Conservation (phyloP, 2,888 invertebrate species). For the Ceriagrion tenellum region DNA sequence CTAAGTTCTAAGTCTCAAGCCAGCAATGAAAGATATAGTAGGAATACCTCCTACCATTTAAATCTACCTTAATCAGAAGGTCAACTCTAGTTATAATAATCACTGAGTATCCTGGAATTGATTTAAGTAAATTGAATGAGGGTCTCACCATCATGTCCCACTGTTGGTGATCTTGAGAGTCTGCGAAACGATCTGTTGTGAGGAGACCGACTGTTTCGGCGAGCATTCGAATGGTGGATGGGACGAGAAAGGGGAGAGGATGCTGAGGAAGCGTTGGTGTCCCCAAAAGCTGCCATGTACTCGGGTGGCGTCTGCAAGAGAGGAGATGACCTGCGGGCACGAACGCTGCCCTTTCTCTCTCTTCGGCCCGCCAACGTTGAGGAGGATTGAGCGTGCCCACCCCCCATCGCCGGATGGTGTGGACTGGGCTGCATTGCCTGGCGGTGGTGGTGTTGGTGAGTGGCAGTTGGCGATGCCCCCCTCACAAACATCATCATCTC, state of each 20-base stretch:
- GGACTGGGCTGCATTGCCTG: not conserved
- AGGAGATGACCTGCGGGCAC: constrained; percentile 15
- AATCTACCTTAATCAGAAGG: too few relatives aligned
- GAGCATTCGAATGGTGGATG: not conserved
- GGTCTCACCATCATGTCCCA: constrained; percentile 40
- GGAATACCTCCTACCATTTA: too few relatives aligned
- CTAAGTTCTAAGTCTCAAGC: too few relatives aligned
- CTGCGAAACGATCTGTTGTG: constrained; percentile 24
- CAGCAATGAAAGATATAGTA: too few relatives aligned
- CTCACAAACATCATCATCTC: constrained; percentile 90
- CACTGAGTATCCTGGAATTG: not conserved
- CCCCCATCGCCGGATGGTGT: not conserved
- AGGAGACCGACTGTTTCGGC: constrained; percentile 27
- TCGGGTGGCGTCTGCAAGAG: constrained; percentile 33
- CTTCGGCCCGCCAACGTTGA: not conserved
- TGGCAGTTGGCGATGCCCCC: constrained; percentile 84
- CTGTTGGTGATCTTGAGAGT: constrained; percentile 30
- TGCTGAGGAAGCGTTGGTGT: not conserved
- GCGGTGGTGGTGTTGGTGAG: not conserved
- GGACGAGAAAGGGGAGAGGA: not conserved
- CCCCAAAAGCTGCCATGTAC: not conserved
- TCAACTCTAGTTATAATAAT: too few relatives aligned
- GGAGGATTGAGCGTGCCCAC: not conserved
- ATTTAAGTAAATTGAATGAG: not conserved
- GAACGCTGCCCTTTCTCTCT: not conserved